phyloP scores from a whole-genome alignment of 2,113 vertebrate genomes.

The Chascanopsetta lugubris region DNA sequence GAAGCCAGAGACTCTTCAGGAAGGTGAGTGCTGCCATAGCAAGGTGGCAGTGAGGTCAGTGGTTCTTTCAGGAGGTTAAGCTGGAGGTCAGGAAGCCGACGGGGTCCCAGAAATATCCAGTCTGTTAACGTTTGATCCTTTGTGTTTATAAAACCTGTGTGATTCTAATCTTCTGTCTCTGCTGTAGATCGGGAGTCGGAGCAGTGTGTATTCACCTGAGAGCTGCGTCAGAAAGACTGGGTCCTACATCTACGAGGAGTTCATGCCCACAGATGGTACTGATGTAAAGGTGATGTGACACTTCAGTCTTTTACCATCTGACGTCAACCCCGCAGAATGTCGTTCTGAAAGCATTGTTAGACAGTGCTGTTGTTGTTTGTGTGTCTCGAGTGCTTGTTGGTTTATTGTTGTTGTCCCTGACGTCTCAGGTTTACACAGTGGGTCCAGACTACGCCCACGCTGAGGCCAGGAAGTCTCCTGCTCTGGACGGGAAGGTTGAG shows the following conservation, averaged over 20 bases:
- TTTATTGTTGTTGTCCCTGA: not conserved
- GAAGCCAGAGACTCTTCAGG: constrained; percentile 96
- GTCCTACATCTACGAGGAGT: constrained; percentile 98
- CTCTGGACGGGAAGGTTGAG: constrained; percentile 96
- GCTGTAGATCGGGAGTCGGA: constrained; percentile 94
- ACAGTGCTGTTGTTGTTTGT: no score
- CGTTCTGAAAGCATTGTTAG: no score
- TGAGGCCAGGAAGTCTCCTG: constrained; percentile 95
- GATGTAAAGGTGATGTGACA: constrained; percentile 89
- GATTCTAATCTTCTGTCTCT: not conserved
- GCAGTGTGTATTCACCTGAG: constrained; percentile 97
- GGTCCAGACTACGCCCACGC: constrained; percentile 97
- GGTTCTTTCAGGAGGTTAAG: no score
- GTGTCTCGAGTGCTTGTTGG: not conserved
- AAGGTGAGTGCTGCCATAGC: constrained; percentile 81
- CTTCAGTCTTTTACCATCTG: not conserved
- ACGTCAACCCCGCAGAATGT: no score
- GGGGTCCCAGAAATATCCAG: no score
- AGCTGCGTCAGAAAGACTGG: constrained; percentile 96
- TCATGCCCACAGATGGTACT: constrained; percentile 98
- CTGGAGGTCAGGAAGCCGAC: no score
- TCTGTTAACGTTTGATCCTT: no score
- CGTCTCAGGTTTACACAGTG: constrained; percentile 93
- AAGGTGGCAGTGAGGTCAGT: not conserved
- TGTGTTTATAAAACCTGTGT: no score